Base-by-base conservation (phyloP, 1,140 invertebrate species). In the Laodelphax striatellus region DNA sequence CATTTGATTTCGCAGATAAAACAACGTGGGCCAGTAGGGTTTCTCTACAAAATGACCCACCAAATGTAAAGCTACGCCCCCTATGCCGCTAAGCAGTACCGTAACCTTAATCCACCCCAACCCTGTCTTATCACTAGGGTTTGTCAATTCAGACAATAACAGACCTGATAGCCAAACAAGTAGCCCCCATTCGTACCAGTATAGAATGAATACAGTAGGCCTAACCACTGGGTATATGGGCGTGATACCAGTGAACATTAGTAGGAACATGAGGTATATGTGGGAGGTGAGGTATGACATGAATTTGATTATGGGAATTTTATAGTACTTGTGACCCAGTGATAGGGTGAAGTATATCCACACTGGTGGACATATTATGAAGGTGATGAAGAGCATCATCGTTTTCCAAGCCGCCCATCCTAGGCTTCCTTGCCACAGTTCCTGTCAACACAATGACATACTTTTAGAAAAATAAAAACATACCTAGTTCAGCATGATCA, bases 281-380 rank as follows among this genome's bases (percentile, higher is more conserved):
- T 99, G 97, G 0, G 97, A 98, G 1, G 96, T 97, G 55, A 99
- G 80, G 75, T 98, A 97, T 13, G 94, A 96, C 90, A 98, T 97
- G 73, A 99, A 99, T 76, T 98, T 98, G 69, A 99, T 97, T 65
- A 99, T 97, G 17, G 97, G 97, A 67, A 90, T 85, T 77, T 91
- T 94, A 79, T 94, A 91, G 75, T 95, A 97, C 72, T 90, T 90
- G 76, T 96, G 93, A 19, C 92, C 92, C 64, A 98, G 76, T 11
- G 96, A 96, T 65, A 98, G 81, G 38, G 94, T 97, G 72, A 98
- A 96, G 11, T 90, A 84, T 56, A 99, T 78, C 97, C 97, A 99
- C 1, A 98, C 84, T 10, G 94, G 90, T 24, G 97, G 97, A 70
- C 92, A 91, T 21, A 97, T 76, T 63, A 99, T 82, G 69, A 98